Percentiles rank a stretch among this genome's conserved stretches.
These are phyloP conservation scores for Chydorus sphaericus DNA, from an alignment of 2,888 invertebrate species.

Conservation along the genomic window DNA sequence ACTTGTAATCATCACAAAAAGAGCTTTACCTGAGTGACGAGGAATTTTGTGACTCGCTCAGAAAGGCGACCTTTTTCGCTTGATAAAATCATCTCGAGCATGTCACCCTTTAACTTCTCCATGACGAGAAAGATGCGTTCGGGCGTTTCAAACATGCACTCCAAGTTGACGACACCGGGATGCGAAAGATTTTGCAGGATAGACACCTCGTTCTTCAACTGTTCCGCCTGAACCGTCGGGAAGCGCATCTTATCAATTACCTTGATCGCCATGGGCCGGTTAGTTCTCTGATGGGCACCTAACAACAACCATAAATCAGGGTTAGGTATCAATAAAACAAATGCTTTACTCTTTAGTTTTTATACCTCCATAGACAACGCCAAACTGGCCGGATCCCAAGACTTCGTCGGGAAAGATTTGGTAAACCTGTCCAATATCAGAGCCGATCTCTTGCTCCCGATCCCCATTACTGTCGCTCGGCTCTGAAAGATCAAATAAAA, in stretches of 20 bases:
- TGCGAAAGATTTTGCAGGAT: constrained; percentile 89
- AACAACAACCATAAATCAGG: constrained; percentile 7
- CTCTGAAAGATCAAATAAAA: no score
- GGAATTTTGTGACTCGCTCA: constrained; percentile 89
- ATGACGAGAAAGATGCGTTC: constrained; percentile 98
- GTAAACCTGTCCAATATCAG: constrained; percentile 90
- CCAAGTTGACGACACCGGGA: constrained; percentile 84
- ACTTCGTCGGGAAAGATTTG: constrained; percentile 96
- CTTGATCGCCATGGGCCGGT: constrained; percentile 88
- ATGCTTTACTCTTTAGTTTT: no score
- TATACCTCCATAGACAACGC: constrained; percentile 89
- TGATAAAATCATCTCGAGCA: constrained; percentile 98
- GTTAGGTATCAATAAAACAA: not conserved
- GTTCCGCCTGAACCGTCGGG: constrained; percentile 97
- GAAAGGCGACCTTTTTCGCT: constrained; percentile 80
- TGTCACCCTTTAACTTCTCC: constrained; percentile 97
- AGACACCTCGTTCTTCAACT: constrained; percentile 95
- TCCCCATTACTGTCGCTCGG: constrained; percentile 28
- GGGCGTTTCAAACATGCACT: constrained; percentile 97
- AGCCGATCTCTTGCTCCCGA: constrained; percentile 44
- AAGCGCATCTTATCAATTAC: constrained; percentile 96
- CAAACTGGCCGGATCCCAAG: constrained; percentile 96
- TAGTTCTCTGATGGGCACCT: constrained; percentile 55
- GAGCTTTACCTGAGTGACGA: constrained; percentile 72
- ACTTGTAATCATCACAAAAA: no score